Evolutionary conservation across 2,888 invertebrate species (phyloP).

Genomic region (Hypercompe scribonia): DNA sequence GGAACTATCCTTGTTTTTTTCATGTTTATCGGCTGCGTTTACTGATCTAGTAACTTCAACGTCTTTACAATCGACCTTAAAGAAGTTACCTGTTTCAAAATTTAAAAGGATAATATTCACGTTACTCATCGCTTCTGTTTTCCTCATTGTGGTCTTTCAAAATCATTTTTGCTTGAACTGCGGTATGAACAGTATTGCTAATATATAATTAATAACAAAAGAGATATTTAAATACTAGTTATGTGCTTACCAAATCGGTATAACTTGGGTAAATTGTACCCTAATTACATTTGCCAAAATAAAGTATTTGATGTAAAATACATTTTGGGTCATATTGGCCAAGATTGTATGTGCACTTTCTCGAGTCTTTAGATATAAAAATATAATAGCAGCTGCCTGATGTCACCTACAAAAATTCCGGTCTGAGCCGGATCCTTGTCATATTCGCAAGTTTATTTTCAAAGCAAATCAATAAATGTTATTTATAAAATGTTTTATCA

Average conservation of each 20-base stretch:
- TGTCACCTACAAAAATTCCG: constrained; percentile 48
- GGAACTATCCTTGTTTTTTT: constrained; percentile 20
- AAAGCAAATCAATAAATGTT: constrained; percentile 22
- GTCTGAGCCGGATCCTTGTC: constrained; percentile 46
- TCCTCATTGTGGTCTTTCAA: not conserved
- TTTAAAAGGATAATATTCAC: constrained; percentile 12
- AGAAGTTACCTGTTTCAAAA: constrained; percentile 9
- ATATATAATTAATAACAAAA: not conserved
- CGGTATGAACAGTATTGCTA: not conserved
- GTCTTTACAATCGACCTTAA: not conserved
- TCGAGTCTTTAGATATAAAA: constrained; percentile 21
- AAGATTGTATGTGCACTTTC: constrained; percentile 33
- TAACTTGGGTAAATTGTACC: not conserved
- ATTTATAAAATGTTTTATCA: not conserved
- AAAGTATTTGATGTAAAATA: not conserved
- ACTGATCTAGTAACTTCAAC: constrained; percentile 12
- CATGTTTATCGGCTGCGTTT: constrained; percentile 8
- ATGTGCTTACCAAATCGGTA: not conserved
- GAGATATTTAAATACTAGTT: not conserved
- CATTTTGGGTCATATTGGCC: not conserved
- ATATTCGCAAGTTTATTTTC: constrained; percentile 31
- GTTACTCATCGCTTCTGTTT: constrained; percentile 3
- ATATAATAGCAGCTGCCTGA: constrained; percentile 35
- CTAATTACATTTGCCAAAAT: not conserved
- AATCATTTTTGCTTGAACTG: not conserved